A percentile compares a stretch with the other conserved stretches of the same genome.
Evolutionary conservation across 2,888 invertebrate species (phyloP).

Genomic region (Odontothrips loti): DNA sequence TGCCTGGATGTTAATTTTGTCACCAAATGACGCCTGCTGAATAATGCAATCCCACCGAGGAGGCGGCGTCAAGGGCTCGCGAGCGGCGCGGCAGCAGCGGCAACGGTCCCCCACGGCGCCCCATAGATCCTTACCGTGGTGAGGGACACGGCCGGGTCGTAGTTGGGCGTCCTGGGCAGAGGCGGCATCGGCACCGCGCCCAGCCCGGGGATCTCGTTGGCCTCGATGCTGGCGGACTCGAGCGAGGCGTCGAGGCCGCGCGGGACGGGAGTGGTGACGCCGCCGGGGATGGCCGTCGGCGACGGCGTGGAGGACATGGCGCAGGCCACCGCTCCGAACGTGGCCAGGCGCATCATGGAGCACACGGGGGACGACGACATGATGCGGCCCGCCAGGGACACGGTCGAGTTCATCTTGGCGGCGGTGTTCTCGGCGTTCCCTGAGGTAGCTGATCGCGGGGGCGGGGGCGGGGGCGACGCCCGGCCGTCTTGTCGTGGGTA

Average conservation of each 20-base stretch:
- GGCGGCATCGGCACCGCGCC: not conserved
- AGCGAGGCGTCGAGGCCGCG: slow-evolving; percentile 5
- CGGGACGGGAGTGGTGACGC: not conserved
- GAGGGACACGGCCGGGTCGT: slow-evolving; percentile 3
- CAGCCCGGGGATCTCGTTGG: slow-evolving; percentile 15
- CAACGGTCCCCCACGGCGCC: not conserved
- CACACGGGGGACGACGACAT: slow-evolving; percentile 8
- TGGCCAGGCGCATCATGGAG: slow-evolving; percentile 21
- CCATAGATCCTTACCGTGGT: not conserved
- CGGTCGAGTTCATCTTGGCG: slow-evolving; percentile 10
- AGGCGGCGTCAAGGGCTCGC: too few relatives aligned
- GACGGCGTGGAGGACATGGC: slow-evolving; percentile 23
- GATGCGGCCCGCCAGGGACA: slow-evolving; percentile 9
- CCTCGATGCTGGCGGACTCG: not conserved
- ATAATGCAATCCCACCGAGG: too few relatives aligned
- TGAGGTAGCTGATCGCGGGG: too few relatives aligned
- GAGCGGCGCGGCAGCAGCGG: too few relatives aligned
- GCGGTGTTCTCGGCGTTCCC: too few relatives aligned
- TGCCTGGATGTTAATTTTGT: too few relatives aligned
- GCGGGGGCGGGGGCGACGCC: too few relatives aligned
- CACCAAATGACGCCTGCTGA: too few relatives aligned
- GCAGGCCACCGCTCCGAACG: slow-evolving; percentile 3
- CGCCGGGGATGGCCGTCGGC: not conserved
- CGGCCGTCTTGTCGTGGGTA: too few relatives aligned
- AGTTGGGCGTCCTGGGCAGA: not conserved